These are phyloP conservation scores for Ctenoplectra terminalis DNA, from an alignment of 1,140 invertebrate species.

Conservation along the genomic window DNA sequence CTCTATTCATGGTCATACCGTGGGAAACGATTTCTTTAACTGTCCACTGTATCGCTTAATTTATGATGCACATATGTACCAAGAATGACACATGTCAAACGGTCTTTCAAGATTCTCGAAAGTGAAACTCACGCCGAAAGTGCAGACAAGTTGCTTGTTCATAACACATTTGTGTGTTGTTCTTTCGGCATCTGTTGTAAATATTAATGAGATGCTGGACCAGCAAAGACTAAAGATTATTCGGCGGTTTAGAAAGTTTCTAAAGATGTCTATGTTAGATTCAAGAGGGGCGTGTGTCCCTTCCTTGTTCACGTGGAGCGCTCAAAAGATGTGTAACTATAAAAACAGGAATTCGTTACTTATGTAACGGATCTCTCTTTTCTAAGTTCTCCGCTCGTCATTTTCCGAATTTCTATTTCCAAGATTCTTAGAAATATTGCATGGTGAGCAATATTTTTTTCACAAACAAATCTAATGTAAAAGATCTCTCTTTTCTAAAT, in stretches of 20 bases:
- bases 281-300: conserved; percentile 46
- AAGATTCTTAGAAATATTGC: not conserved
- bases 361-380: not conserved
- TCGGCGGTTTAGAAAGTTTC: conserved; percentile 78
- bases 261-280: conserved; percentile 63
- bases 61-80: not conserved
- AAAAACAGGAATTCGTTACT: conserved; percentile 5
- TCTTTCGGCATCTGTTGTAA: conserved; percentile 48
- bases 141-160: conserved; percentile 1
- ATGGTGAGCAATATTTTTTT: too few relatives aligned
- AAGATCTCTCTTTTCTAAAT: too few relatives aligned
- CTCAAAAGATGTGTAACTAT: not conserved
- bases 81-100: conserved; percentile 32
- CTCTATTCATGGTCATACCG: not conserved
- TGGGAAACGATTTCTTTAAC: not conserved
- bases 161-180: conserved; percentile 50
- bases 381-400: not conserved
- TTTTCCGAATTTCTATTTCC: not conserved
- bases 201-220: conserved; percentile 75
- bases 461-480: too few relatives aligned
- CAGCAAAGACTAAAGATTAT: conserved; percentile 58
- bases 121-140: conserved; percentile 70
- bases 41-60: conserved; percentile 11
- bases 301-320: conserved; percentile 33
- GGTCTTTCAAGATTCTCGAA: conserved; percentile 69